Conservation (phyloP, 1,140 invertebrate species). For the Drosophila rhopaloa region DNA sequence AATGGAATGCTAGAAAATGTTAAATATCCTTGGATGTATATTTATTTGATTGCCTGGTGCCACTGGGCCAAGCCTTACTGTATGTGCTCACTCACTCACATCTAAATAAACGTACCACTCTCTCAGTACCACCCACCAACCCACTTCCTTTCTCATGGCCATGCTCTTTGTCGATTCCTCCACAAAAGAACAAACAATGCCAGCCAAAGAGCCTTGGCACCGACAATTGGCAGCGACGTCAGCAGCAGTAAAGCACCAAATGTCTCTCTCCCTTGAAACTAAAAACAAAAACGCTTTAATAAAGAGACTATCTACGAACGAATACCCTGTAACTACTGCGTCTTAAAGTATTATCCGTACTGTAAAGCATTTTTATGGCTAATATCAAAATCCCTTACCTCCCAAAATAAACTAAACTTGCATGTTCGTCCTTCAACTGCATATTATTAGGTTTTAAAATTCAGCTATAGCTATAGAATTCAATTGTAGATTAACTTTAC, state of each 20-base stretch:
- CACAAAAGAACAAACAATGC: conserved; percentile 70
- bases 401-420: too few species aligned
- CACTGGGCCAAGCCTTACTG: neutral
- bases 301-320: neutral
- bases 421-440: too few species aligned
- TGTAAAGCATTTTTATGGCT: too few species aligned
- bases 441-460: too few species aligned
- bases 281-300: neutral
- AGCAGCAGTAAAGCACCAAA: conserved; percentile 36
- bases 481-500: too few species aligned
- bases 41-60: neutral
- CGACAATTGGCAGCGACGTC: conserved; percentile 63
- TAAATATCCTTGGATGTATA: neutral
- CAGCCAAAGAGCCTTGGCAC: conserved; percentile 78
- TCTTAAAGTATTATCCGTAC: too few species aligned
- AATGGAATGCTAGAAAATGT: neutral
- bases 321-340: conserved; percentile 8
- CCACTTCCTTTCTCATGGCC: conserved; percentile 11
- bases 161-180: conserved; percentile 39
- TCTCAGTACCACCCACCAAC: conserved; percentile 18
- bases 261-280: conserved; percentile 33
- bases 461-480: too few species aligned
- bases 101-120: conserved; percentile 29
- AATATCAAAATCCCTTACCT: too few species aligned
- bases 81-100: conserved; percentile 21